Evolutionary conservation across 2,888 invertebrate genomes (phyloP), one percentile per base, ranked within the genome.

Genomic region (Cataglyphis rosenhaueri): DNA sequence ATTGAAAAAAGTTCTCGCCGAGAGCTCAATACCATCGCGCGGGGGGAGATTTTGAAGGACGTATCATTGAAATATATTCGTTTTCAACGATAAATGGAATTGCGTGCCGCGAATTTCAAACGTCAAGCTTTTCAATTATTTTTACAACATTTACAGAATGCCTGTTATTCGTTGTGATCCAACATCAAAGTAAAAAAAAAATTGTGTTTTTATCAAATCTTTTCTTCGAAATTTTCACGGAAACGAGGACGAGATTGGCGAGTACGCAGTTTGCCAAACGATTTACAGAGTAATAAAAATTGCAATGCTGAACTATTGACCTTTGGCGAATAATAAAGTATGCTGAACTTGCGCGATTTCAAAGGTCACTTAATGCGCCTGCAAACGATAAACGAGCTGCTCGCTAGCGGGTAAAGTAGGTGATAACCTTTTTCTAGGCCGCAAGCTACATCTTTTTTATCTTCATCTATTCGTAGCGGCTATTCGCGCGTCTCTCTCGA

Each of bases 401-500:
- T 75, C 81, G 70, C 64, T 65, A 57, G 38, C 52, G 81, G 48
- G 62, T 79, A 57, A 61, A 66, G 76, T 41, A 81, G 55, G 66
- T 55, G 82, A 84, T 84, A 87, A 87, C 79, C 87, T 79, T 81
- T 84, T 74, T 55, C 76, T 68, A 62, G 73, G 48, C 82, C 85
- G 21, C 81, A 79, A 65, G 68, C 73, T 82, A 81, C 48, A 76
- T 59, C 76, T 52, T 81, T 84, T 79, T 81, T 79, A 81, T 84
- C 79, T 83, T 76, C 59, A 44, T 65, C 18, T 62, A 57, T 84
- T 66, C 79, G 71, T 38, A 75, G 76, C 61, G n/a, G 59, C 79
- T 61, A 61, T 79, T 74, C 74, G 79, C 41, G 41, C 57, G 78
- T 8, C 44, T n/a, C 21, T 48, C 65, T 18, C 57, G 29, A 32